Base-by-base conservation (phyloP, 2,797 vertebrate species). In the Echeneis naucrates region DNA sequence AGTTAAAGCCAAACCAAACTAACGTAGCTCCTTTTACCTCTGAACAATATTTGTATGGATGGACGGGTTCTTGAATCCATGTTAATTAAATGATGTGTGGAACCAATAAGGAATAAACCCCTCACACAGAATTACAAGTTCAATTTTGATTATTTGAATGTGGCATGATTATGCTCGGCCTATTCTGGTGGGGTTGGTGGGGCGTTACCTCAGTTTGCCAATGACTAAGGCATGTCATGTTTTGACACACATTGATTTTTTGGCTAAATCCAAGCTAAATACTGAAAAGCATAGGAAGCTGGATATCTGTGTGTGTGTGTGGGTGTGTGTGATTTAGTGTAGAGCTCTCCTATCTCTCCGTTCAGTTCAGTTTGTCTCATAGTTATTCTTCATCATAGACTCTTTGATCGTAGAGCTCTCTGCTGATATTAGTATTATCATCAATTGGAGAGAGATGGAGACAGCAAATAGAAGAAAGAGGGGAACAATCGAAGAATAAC, bases 351-450 rank as follows among this genome's bases (percentile, higher is more conserved):
- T 59, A 75, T 81, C 82, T 74, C 75, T 55, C 50, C 2, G 1
- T 50, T 72, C 77, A 65, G 1, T 50, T 72, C 77, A 65, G 75
- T 77, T 77, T 76, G 68, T 78, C 63, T 65, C 55, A 30, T 82
- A 76, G 83, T 87, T 86, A 80, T 74, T 84, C 76, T 82, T 87
- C 86, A 84, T 79, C 53, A 60, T 21, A 24, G 68, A 51, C 52
- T 70, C 81, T 86, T 88, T 89, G 84, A 89, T 76, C 12, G 0
- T 37, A 23, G 17, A 32, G 48, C 50, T 68, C 72, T 84, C 63
- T 16, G 26, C 72, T 81, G 81, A 83, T 83, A 83, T 70, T 50
- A 82, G 67, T 48, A 56, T 72, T 42, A 81, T 83, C 68, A 59
- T 68, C 9, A 27, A 23, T 54, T 24, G 27, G 16, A 17, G 23